Conservation (phyloP, 2,797 vertebrate genomes). For the Sebastes vulpes region DNA sequence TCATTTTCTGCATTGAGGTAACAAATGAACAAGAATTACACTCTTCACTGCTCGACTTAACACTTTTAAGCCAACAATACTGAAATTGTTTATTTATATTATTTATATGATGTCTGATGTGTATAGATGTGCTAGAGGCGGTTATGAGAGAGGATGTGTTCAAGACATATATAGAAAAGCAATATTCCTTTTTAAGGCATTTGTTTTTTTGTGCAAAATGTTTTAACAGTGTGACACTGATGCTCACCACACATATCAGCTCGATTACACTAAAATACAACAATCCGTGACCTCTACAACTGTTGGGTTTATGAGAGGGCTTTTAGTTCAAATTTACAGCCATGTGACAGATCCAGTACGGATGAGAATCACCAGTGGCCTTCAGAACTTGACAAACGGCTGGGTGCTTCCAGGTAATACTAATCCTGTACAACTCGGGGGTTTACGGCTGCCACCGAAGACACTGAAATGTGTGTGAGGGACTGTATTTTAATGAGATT, state of each 20-base stretch:
- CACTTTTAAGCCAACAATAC: too few species aligned
- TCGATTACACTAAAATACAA: neutral
- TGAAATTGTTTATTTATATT: too few species aligned
- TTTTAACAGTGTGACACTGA: neutral
- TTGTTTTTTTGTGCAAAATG: too few species aligned
- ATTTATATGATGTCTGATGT: too few species aligned
- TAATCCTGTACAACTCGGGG: conserved; percentile 1
- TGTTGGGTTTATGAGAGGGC: neutral
- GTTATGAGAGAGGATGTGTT: fast-evolving
- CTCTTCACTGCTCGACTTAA: too few species aligned
- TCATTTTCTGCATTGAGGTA: too few species aligned
- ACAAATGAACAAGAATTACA: too few species aligned
- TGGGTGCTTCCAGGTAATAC: conserved; percentile 13
- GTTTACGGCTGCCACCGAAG: conserved; percentile 7
- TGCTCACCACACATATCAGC: neutral
- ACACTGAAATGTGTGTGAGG: neutral
- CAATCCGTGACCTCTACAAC: neutral
- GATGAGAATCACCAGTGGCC: conserved; percentile 5
- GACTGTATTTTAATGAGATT: conserved; percentile 36
- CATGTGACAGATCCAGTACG: neutral
- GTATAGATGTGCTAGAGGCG: too few species aligned
- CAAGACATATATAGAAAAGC: too few species aligned
- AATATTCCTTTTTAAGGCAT: too few species aligned
- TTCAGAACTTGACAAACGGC: conserved; percentile 14
- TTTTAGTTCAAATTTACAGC: conserved; percentile 3